Evolutionary conservation across 1,140 invertebrate genomes (phyloP), one percentile per base, ranked within the genome.

Genomic region (Tetramorium simillimum): DNA sequence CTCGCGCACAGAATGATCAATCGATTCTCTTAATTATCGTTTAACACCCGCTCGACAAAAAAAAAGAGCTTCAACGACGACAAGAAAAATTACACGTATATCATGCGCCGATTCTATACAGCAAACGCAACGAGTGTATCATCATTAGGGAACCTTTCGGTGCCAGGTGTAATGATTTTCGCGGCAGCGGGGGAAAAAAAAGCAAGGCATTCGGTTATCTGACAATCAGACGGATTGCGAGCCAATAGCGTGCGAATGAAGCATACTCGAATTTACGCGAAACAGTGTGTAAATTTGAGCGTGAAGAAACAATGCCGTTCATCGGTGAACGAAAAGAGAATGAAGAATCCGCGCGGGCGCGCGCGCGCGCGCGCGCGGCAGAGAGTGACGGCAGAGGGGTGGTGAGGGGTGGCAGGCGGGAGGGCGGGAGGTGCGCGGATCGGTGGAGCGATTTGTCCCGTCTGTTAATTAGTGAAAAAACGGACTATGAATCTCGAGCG

Each of bases 401-500:
- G 88, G 88, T 69, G 87, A 85, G 76, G 75, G 69, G 85, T 78
- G 82, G 82, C 88, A 56, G 76, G 82, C 33, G 33, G 21, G 46
- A 18, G 67, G 75, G 49, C 49, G 37, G 37, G 69, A 18, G 56
- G 70, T 56, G 88, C 89, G 85, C 87, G 93, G 91, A 93, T 93
- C 92, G 94, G 89, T 85, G 91, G 94, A 95, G 94, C 95, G 95
- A 95, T 95, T 95, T 95, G 95, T 95, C 95, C 95, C 95, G 95
- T 95, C 95, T 95, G 95, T 95, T 95, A 95, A 95, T 95, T 95
- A 95, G 95, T 95, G 95, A 95, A 95, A 95, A 95, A 95, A 95
- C 94, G 94, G 95, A 95, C 95, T 95, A 95, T 95, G 95, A 95
- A 95, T 95, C 95, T 95, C 94, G 95, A 95, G 94, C 95, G 95